phyloP scores from a whole-genome alignment of 2,888 invertebrate genomes.

The Biston stratarius region DNA sequence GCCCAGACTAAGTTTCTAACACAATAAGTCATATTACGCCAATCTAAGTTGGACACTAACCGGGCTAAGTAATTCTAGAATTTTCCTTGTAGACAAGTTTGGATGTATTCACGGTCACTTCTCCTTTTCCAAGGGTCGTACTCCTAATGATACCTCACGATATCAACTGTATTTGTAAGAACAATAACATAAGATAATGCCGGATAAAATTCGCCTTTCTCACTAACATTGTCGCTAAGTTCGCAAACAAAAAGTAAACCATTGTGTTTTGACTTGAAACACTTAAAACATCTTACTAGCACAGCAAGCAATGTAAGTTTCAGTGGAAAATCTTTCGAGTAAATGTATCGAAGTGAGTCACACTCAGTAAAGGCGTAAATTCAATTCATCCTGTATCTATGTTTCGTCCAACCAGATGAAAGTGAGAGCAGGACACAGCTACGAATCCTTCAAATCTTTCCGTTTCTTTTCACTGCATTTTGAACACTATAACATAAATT shows the following conservation, averaged over 20 bases:
- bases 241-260: slow-evolving; percentile 22
- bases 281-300: not conserved
- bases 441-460: slow-evolving; percentile 76
- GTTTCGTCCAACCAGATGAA: slow-evolving; percentile 78
- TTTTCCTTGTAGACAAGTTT: slow-evolving; percentile 5
- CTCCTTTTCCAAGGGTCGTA: slow-evolving; percentile 19
- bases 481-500: slow-evolving; percentile 10
- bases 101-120: slow-evolving; percentile 33
- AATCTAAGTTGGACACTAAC: slow-evolving; percentile 16
- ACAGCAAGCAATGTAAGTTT: slow-evolving; percentile 28
- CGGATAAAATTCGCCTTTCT: slow-evolving; percentile 43
- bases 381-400: slow-evolving; percentile 82
- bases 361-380: slow-evolving; percentile 71
- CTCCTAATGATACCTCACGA: slow-evolving; percentile 43
- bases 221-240: not conserved
- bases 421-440: slow-evolving; percentile 71
- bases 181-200: slow-evolving; percentile 48
- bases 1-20: slow-evolving; percentile 4
- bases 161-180: slow-evolving; percentile 40
- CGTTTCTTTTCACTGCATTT: slow-evolving; percentile 43
- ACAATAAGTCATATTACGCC: slow-evolving; percentile 22
- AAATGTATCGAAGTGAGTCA: slow-evolving; percentile 57
- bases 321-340: slow-evolving; percentile 53
- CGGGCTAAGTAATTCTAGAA: slow-evolving; percentile 9
- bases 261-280: slow-evolving; percentile 31